Conservation (phyloP, 2,797 vertebrate genomes). For the Poecilia picta region DNA sequence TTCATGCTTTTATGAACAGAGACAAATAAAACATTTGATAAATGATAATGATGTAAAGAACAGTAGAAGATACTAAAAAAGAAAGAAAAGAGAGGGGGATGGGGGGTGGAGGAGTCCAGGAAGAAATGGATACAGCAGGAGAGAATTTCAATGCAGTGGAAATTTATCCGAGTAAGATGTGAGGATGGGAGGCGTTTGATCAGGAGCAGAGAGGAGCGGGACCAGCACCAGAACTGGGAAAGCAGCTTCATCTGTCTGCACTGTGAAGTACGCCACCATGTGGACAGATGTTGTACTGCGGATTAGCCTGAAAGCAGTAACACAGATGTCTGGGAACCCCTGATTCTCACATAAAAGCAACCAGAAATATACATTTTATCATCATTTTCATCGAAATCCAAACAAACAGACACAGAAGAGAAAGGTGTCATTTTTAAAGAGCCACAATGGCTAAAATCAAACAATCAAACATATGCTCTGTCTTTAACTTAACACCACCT, state of each 20-base stretch:
- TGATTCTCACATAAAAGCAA: background rate
- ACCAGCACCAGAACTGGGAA: background rate
- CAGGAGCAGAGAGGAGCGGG: background rate
- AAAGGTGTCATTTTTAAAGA: background rate
- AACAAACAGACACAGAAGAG: background rate
- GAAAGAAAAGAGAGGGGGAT: background rate
- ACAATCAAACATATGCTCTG: background rate
- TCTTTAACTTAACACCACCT: background rate
- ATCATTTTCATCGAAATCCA: background rate
- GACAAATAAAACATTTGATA: background rate
- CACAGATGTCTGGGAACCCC: background rate
- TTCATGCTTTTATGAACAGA: constrained; percentile 21
- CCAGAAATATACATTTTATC: background rate
- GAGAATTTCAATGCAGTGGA: constrained; percentile 3
- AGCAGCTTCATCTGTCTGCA: constrained; percentile 16
- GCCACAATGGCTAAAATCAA: background rate
- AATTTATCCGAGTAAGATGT: background rate
- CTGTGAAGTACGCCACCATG: constrained; percentile 59
- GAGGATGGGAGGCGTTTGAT: background rate
- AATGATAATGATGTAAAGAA: background rate
- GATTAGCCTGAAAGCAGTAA: background rate
- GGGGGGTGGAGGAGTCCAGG: background rate
- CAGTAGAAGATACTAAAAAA: background rate
- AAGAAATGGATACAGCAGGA: background rate
- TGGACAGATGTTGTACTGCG: constrained; percentile 30